Base-by-base conservation (phyloP, 2,888 invertebrate genomes). In the Dasypolia templi region DNA sequence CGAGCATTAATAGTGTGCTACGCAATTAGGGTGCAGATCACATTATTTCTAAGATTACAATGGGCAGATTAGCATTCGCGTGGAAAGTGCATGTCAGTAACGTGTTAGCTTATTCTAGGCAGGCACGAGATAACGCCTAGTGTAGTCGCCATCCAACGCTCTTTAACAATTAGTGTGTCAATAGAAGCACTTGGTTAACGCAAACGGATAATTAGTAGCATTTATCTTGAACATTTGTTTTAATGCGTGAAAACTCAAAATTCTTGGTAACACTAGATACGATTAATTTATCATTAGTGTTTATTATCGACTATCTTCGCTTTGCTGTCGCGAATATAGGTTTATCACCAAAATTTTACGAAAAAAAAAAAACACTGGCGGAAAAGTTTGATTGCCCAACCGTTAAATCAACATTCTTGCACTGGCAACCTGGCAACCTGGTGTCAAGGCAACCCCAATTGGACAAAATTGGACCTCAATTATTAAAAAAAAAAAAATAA, bases 141-240 rank as follows among this genome's bases (percentile, higher is more conserved):
- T 83, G 91, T 86, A 91, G 49, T 29, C 65, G 59, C 81, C 68
- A 39, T 35, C 5, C 42, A 56, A 80, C 80, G 75, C 86, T 88
- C 88, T 90, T 92, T 91, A 89, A 86, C 92, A 89, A 93, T 93
- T 92, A 92, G 92, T 94, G 89, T 93, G 93, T 93, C 92, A 93
- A 93, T 92, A 92, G 91, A 93, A 91, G 90, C 92, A 92, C 85
- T 81, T 86, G 85, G 87, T 90, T 89, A 90, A 83, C 86, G 59
- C 78, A 81, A 86, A 86, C 71, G 84, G 82, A 87, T 90, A 91
- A 91, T 91, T 90, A 90, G 86, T 66, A 68, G 58, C 77, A 81
- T 75, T 87, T 77, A 72, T 80, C 72, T 81, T 64, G 63, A 64
- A 69, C 87, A 63, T 72, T 84, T 74, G 69, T 77, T 78, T 72